phyloP scores from a whole-genome alignment of 2,113 vertebrate genomes.

The Lonchura striata region DNA sequence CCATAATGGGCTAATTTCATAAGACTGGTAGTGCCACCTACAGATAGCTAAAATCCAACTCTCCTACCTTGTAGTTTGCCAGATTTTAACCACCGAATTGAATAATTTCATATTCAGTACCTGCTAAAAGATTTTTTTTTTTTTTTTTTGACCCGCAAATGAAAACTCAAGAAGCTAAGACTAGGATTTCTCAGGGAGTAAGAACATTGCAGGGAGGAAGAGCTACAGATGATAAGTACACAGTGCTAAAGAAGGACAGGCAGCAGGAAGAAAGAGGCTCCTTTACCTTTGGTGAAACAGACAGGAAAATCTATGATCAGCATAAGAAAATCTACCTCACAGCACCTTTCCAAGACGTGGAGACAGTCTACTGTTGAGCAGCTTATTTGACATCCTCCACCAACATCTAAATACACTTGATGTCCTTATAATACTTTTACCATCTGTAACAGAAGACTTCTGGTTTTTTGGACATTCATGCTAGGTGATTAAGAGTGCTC shows the following conservation, averaged over 20 bases:
- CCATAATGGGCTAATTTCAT: background rate
- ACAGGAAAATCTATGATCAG: background rate
- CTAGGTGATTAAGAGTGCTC: background rate
- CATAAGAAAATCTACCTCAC: background rate
- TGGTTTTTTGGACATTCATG: background rate
- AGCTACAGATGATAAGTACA: background rate
- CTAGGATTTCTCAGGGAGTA: background rate
- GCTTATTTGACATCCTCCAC: background rate
- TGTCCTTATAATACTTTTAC: background rate
- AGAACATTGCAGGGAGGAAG: background rate
- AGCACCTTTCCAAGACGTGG: background rate
- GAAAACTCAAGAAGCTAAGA: background rate
- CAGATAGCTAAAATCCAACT: background rate
- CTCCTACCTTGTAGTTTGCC: background rate
- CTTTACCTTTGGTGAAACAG: background rate
- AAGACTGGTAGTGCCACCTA: background rate
- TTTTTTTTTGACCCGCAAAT: background rate
- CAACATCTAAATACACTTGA: background rate
- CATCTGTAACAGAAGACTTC: background rate
- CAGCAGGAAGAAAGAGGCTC: background rate
- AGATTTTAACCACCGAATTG: constrained; percentile 1
- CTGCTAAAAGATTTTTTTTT: background rate
- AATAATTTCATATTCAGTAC: background rate
- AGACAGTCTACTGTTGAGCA: background rate
- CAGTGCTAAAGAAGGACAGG: background rate